Base-by-base conservation (phyloP, 2,888 invertebrate genomes). In the Eumacrocentrus americanus region DNA sequence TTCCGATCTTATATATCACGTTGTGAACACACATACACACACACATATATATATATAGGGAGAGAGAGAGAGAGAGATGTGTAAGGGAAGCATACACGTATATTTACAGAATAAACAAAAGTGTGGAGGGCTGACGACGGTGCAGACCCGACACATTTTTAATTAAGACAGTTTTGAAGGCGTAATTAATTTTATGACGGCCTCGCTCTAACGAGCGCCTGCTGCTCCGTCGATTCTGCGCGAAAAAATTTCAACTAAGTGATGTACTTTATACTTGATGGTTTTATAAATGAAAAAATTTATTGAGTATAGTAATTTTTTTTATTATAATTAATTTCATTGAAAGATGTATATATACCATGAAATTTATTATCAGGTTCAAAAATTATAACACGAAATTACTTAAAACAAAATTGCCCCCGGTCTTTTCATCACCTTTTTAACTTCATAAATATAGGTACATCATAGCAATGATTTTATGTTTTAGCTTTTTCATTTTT, bases 101-200 rank as follows among this genome's bases (percentile, higher is more conserved):
- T 40, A 16, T 40, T 12, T 40, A 16, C 14, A 16, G 3, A 52
- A 35, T 58, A 58, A 63, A 66, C 65, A 46, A 11, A 22, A 11
- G n/a, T 11, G 7, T 16, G 20, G 18, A 42, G 16, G 11, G 9
- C 16, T 18, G 7, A 65, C 70, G 72, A 72, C 72, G 72, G 70
- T 67, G 64, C 67, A 72, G 69, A 9, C 18, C 71, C 71, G 73
- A 72, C 77, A 76, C 74, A 76, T 77, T 79, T 79, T 79, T 79
- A 78, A 79, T 79, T 76, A 77, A 78, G 78, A 78, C 76, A 75
- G 73, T 77, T 76, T 77, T 73, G 73, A 75, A 35, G 74, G 70
- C 72, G 77, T 77, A 78, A 79, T 79, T 78, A 77, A 79, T 78
- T 79, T 78, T 73, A 73, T 75, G 74, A 72, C 68, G n/a, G n/a